A percentile compares a stretch with the other conserved stretches of the same genome.
phyloP scores from a whole-genome alignment of 2,113 vertebrate genomes.

The Genyomyrus donnyi region DNA sequence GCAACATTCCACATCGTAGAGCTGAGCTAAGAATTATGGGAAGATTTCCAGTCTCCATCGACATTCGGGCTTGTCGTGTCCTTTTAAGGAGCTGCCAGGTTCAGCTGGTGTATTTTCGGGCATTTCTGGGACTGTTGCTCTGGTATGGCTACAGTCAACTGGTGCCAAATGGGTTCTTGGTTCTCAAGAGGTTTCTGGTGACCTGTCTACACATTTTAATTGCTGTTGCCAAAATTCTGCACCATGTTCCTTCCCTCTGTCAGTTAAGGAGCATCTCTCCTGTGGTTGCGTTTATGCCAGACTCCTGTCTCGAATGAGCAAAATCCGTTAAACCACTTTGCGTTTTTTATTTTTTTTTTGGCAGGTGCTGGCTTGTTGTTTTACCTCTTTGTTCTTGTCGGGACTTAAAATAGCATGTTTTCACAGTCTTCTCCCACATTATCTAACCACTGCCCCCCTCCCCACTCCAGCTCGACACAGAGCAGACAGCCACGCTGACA shows the following conservation, averaged over 20 bases:
- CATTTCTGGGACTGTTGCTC: background rate
- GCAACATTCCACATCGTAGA: background rate
- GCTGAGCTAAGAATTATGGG: constrained; percentile 8
- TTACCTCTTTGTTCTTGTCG: background rate
- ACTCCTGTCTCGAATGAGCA: background rate
- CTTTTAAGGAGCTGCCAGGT: constrained; percentile 8
- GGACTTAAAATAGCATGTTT: constrained; percentile 1
- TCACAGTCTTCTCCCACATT: background rate
- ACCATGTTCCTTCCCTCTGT: background rate
- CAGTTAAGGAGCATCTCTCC: background rate
- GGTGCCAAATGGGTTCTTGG: background rate
- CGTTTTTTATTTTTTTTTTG: background rate
- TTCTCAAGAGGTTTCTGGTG: background rate
- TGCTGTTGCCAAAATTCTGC: background rate
- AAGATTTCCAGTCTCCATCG: background rate
- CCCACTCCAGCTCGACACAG: background rate
- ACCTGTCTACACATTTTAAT: background rate
- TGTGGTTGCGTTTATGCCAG: background rate
- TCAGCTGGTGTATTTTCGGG: background rate
- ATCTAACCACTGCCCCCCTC: background rate
- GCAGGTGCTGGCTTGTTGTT: background rate
- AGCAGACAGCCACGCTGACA: background rate
- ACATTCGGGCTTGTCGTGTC: constrained; percentile 9
- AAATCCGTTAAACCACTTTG: background rate
- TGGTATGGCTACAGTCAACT: background rate